These are phyloP conservation scores for Eunapius fragilis DNA, from an alignment of 37 sponge, comb jelly and placozoan genomes.

Conservation along the genomic window DNA sequence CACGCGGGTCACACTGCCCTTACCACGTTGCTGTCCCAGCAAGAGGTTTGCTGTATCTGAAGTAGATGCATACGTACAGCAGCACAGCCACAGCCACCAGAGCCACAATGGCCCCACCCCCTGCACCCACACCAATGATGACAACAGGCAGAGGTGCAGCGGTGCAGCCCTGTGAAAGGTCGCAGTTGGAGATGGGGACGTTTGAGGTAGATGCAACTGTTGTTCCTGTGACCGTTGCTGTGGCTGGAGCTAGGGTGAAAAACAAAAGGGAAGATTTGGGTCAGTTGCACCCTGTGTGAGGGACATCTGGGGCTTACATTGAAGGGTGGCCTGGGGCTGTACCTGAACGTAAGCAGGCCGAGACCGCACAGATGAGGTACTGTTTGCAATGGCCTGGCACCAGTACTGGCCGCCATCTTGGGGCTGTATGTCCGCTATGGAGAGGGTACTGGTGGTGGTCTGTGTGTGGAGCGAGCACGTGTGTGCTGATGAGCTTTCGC, in stretches of 20 bases:
- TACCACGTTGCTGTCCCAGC: not conserved
- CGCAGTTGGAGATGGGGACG: not conserved
- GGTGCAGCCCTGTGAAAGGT: not conserved
- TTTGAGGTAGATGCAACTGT: not conserved
- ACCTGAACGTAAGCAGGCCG: not conserved
- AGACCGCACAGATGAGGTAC: not conserved
- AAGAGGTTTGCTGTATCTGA: not conserved
- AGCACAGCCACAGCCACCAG: not conserved
- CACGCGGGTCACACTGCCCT: not conserved
- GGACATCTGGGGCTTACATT: not conserved
- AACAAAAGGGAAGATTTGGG: not conserved
- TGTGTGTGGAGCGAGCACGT: too few relatives aligned
- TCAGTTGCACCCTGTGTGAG: not conserved
- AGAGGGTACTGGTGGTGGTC: not conserved
- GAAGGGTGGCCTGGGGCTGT: not conserved
- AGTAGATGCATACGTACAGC: not conserved
- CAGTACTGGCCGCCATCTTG: not conserved
- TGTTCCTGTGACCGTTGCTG: not conserved
- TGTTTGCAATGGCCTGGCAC: not conserved
- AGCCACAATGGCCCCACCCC: not conserved
- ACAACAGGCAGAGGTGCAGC: not conserved
- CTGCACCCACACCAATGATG: not conserved
- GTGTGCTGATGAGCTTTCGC: not conserved
- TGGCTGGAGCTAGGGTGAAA: not conserved
- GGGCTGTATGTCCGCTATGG: not conserved